phyloP scores from a whole-genome alignment of 2,888 invertebrate genomes.

The Mermis nigrescens region DNA sequence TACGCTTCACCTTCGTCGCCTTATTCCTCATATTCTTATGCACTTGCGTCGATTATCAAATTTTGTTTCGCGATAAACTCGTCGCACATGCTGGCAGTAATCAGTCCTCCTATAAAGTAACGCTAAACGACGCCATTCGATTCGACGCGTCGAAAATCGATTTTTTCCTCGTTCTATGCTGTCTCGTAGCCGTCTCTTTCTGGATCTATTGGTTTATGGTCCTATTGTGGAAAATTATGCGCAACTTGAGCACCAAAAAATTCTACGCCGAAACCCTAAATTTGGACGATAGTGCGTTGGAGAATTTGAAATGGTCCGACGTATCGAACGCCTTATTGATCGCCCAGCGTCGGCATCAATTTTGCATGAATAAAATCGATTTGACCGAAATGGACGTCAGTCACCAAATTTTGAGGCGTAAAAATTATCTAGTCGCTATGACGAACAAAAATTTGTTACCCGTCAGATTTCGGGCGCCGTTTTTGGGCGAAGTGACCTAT shows the following conservation, averaged over 20 bases:
- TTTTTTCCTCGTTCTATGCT: background rate
- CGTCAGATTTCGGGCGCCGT: conserved; percentile 1
- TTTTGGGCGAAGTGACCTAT: conserved; percentile 42
- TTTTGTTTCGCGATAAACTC: conserved; percentile 43
- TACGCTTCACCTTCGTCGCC: conserved; percentile 72
- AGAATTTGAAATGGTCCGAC: conserved; percentile 58
- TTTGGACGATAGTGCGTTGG: conserved; percentile 30
- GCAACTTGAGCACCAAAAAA: background rate
- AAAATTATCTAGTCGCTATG: conserved; percentile 93
- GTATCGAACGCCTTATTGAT: conserved; percentile 63
- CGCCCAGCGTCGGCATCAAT: conserved; percentile 79
- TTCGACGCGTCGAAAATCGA: conserved; percentile 52
- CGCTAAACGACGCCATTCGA: background rate
- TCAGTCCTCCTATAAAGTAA: conserved; percentile 33
- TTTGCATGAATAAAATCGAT: conserved; percentile 89
- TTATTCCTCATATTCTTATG: conserved; percentile 61
- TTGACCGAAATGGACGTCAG: conserved; percentile 79
- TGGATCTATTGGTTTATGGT: background rate
- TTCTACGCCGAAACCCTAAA: conserved; percentile 19
- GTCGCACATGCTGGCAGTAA: background rate
- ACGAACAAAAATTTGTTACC: conserved; percentile 56
- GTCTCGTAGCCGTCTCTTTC: background rate
- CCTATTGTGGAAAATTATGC: background rate
- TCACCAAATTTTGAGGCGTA: conserved; percentile 76
- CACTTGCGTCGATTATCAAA: conserved; percentile 67